These are phyloP conservation scores for Drosophila falleni DNA, from an alignment of 2,888 invertebrate genomes.

Conservation along the genomic window DNA sequence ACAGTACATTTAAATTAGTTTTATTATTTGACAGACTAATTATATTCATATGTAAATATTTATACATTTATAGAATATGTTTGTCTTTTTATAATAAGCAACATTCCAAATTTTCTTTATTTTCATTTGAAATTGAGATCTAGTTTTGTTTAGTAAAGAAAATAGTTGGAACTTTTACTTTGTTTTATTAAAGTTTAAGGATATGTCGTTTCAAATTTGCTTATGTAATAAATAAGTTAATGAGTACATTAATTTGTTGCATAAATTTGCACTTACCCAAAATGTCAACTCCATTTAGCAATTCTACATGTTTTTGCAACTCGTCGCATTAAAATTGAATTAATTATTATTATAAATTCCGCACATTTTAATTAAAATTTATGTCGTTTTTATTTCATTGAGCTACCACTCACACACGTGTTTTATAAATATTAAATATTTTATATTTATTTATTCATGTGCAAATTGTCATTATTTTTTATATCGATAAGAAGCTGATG, in stretches of 20 bases:
- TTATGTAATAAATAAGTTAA: neutral
- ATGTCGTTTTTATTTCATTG: conserved; percentile 15
- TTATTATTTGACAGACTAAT: neutral
- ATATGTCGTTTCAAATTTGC: neutral
- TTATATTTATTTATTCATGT: neutral
- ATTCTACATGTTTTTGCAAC: neutral
- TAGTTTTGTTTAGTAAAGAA: too few species aligned
- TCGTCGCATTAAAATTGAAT: conserved; percentile 14
- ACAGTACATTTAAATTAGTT: neutral
- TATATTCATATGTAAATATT: neutral
- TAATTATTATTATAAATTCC: conserved; percentile 15
- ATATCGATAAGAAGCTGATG: neutral
- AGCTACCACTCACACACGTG: neutral
- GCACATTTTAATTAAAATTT: conserved; percentile 42
- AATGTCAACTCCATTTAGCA: neutral
- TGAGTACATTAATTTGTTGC: neutral
- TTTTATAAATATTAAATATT: conserved; percentile 3
- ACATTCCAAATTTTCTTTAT: too few species aligned
- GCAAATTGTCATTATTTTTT: neutral
- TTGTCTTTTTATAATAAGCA: too few species aligned
- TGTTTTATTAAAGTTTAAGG: too few species aligned
- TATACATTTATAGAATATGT: neutral
- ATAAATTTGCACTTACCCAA: conserved; percentile 33
- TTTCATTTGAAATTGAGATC: too few species aligned
- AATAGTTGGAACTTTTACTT: too few species aligned